Evolutionary conservation across 1,140 invertebrate species (phyloP).

Genomic region (Coenobita brevimanus): DNA sequence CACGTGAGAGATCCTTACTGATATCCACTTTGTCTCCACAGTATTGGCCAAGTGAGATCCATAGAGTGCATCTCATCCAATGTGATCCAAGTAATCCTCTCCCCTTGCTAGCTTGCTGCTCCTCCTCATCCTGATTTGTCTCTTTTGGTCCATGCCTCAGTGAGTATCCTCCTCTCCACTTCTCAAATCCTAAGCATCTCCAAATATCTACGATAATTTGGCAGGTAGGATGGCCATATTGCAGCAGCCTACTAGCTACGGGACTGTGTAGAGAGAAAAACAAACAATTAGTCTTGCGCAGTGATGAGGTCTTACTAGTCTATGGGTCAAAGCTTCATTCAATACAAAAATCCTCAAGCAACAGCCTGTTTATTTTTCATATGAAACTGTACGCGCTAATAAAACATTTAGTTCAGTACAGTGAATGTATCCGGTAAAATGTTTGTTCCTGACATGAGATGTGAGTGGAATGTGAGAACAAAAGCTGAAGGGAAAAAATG

Average conservation of each 20-base stretch:
- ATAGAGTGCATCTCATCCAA: constrained; percentile 56
- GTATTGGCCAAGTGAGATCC: constrained; percentile 54
- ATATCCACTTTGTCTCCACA: constrained; percentile 51
- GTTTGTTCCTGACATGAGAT: constrained; percentile 19
- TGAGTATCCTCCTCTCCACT: constrained; percentile 60
- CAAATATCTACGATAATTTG: constrained; percentile 67
- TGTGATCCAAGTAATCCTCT: constrained; percentile 60
- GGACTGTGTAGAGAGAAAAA: constrained; percentile 67
- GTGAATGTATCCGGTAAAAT: constrained; percentile 41
- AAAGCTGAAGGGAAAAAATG: constrained; percentile 28
- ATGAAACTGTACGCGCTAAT: constrained; percentile 41
- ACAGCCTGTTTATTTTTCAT: constrained; percentile 35
- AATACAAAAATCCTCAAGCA: constrained; percentile 50
- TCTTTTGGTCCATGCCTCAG: constrained; percentile 37
- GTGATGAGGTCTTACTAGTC: constrained; percentile 4
- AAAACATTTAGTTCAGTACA: constrained; percentile 22
- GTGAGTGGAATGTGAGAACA: constrained; percentile 61
- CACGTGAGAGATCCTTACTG: not conserved
- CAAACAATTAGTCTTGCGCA: constrained; percentile 57
- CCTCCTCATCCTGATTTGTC: constrained; percentile 44
- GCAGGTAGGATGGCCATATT: constrained; percentile 64
- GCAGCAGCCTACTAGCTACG: constrained; percentile 67
- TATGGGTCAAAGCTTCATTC: constrained; percentile 56
- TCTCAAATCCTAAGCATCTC: constrained; percentile 61
- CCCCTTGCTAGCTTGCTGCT: constrained; percentile 63